Percentiles rank a stretch among this genome's conserved stretches.
phyloP scores from a whole-genome alignment of 2,113 vertebrate species.

The Motacilla alba region DNA sequence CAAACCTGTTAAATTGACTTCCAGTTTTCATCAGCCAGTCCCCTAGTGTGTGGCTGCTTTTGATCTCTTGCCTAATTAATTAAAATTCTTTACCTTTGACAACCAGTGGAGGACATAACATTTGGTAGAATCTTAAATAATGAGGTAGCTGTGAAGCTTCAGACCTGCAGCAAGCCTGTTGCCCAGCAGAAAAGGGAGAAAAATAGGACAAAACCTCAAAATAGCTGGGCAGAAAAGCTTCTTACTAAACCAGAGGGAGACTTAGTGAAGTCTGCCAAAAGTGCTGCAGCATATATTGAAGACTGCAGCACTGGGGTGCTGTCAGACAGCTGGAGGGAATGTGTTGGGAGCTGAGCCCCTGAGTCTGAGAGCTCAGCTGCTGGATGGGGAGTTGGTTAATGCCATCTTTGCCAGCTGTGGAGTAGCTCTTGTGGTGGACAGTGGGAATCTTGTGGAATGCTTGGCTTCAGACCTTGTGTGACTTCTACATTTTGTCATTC shows the following conservation, averaged over 20 bases:
- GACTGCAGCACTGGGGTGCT: not conserved
- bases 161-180: not conserved
- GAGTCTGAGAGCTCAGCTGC: not conserved
- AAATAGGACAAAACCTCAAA: not conserved
- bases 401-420: not conserved
- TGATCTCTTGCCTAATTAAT: not conserved
- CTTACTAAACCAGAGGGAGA: not conserved
- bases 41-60: not conserved
- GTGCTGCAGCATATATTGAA: not conserved
- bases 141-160: not conserved
- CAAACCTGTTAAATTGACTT: not conserved
- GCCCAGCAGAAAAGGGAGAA: not conserved
- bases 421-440: not conserved
- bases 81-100: not conserved
- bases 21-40: not conserved
- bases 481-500: not conserved
- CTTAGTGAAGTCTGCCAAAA: not conserved
- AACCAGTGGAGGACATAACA: fast-evolving
- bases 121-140: not conserved
- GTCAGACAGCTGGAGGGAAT: not conserved
- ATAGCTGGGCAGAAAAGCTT: not conserved
- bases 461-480: not conserved
- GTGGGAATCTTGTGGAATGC: not conserved
- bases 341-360: not conserved
- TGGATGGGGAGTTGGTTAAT: not conserved